These are phyloP conservation scores for Neodiprion pinetum DNA, from an alignment of 1,140 invertebrate species.

Conservation along the genomic window DNA sequence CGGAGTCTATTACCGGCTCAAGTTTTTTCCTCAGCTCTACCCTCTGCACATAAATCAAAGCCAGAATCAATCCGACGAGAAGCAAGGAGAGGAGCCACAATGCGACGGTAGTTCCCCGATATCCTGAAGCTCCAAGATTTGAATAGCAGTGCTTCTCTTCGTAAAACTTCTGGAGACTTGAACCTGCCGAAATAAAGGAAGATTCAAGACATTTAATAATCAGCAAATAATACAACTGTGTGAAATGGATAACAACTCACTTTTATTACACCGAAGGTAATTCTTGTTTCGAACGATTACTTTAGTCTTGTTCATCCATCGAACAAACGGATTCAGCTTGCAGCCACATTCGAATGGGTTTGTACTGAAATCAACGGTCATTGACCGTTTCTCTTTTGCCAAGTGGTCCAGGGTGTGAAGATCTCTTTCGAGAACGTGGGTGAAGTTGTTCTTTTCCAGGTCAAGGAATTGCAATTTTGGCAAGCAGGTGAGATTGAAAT, in stretches of 20 bases:
- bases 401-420: slow-evolving; percentile 67
- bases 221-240: slow-evolving; percentile 2
- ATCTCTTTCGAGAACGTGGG: slow-evolving; percentile 65
- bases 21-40: slow-evolving; percentile 66
- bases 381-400: slow-evolving; percentile 61
- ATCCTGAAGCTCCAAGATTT: slow-evolving; percentile 41
- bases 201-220: slow-evolving; percentile 16
- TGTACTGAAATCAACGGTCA: slow-evolving; percentile 71
- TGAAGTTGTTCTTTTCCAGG: slow-evolving; percentile 74
- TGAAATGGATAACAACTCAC: slow-evolving; percentile 40
- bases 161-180: slow-evolving; percentile 39
- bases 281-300: slow-evolving; percentile 68
- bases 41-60: slow-evolving; percentile 68
- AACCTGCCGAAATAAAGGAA: slow-evolving; percentile 52
- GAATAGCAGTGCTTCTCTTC: slow-evolving; percentile 43
- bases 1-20: slow-evolving; percentile 70
- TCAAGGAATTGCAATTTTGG: slow-evolving; percentile 74
- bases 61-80: slow-evolving; percentile 62
- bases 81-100: slow-evolving; percentile 66
- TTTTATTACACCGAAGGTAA: slow-evolving; percentile 60
- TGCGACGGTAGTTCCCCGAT: slow-evolving; percentile 63
- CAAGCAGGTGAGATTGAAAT: slow-evolving; percentile 75
- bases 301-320: slow-evolving; percentile 71
- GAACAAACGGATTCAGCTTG: slow-evolving; percentile 66
- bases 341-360: slow-evolving; percentile 77